Base-by-base conservation (phyloP, 2,888 invertebrate genomes). In the Phortica okadai region DNA sequence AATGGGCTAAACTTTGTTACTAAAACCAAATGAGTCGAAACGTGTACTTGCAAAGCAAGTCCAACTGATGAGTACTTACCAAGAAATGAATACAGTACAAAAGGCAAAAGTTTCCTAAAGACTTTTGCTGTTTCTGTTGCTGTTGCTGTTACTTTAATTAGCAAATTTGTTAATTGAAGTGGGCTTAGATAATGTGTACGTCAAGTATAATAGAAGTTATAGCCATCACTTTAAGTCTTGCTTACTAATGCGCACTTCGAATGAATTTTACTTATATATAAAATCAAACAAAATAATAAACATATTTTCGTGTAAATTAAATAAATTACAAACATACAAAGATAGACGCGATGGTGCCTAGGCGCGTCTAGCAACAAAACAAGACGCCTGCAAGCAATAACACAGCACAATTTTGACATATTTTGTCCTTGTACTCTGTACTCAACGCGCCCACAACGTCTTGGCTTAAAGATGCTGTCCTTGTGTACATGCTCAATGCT, bases 1-100 rank as follows among this genome's bases (percentile, higher is more conserved):
- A 72, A 72, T 72, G 70, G 70, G 54, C 70, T 56, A 56, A 72
- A 72, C 56, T 72, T 72, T 72, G 70, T 72, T 72, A 72, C 69
- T 69, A 69, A 69, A 69, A 69, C 69, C 45, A 69, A 69, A 69
- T 69, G 69, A 45, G 10, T 50, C 50, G 50, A 69, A 69, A 16
- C 45, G 1, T 44, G 45, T 16, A 44, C n/a, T n/a, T 21, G 44
- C 44, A 10, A 5, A 64, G 64, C 33, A 64, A 64, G 64, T 41
- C 25, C 4, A 41, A 14, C 41, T 25, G 33, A 64, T 64, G 64
- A 64, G 64, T 33, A 5, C 33, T 33, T 33, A 33, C 64, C 50
- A 50, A 62, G 59, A 59, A 59, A 33, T 8, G 25, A 64, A 21
- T 7, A 33, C 64, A 21, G 5, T 62, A 62, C 21, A 62, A 25